A percentile compares a stretch with the other conserved stretches of the same genome.
Evolutionary conservation across 2,888 invertebrate genomes (phyloP).

Genomic region (Clanis bilineata): DNA sequence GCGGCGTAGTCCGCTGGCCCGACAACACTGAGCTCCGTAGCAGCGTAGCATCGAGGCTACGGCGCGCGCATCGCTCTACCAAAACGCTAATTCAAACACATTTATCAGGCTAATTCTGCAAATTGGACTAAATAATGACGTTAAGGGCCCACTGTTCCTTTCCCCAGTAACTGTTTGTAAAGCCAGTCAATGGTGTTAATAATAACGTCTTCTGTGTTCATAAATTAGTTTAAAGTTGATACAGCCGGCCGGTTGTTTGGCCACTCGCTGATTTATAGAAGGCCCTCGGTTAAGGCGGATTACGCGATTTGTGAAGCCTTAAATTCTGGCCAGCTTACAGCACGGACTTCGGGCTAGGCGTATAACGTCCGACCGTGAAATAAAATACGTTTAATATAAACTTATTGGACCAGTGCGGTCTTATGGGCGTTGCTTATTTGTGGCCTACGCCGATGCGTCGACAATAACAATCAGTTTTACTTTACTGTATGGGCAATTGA

Average conservation of each 20-base stretch:
- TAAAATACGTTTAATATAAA: conserved; percentile 14
- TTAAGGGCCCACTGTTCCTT: conserved; percentile 58
- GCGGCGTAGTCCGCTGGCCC: conserved; percentile 41
- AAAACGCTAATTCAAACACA: conserved; percentile 77
- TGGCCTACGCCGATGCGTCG: not conserved
- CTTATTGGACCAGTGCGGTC: conserved; percentile 1
- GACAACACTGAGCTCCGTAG: conserved; percentile 57
- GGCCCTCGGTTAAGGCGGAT: conserved; percentile 34
- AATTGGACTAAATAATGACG: conserved; percentile 79
- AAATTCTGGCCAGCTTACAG: conserved; percentile 27
- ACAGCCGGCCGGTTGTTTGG: conserved; percentile 33
- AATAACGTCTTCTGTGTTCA: conserved; percentile 60
- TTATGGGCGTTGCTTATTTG: conserved; percentile 5
- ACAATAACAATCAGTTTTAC: not conserved
- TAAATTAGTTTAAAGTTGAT: conserved; percentile 66
- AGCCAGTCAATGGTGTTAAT: conserved; percentile 57
- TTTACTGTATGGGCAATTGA: not conserved
- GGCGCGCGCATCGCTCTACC: conserved; percentile 74
- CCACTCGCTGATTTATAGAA: conserved; percentile 39
- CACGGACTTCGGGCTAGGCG: conserved; percentile 7
- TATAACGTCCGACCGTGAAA: conserved; percentile 9
- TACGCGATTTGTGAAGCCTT: conserved; percentile 41
- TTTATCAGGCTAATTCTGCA: conserved; percentile 78
- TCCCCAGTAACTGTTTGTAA: conserved; percentile 51
- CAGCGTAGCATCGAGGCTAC: conserved; percentile 46